Conservation (phyloP, 2,888 invertebrate genomes). For the Marronus borbonicus region DNA sequence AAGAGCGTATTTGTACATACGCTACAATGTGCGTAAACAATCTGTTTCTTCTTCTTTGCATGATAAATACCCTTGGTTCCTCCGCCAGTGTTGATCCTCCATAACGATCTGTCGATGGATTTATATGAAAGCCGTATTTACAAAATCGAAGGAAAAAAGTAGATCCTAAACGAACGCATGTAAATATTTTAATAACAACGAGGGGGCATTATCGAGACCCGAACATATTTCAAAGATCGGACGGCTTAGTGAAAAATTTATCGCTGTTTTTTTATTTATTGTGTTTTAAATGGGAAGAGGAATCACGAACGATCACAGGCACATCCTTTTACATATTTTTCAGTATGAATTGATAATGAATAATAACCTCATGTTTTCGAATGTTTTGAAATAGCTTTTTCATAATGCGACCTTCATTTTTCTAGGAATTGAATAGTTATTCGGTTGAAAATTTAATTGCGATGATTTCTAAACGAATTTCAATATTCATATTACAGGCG, state of each 20-base stretch:
- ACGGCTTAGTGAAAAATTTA: not conserved
- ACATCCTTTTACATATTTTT: no score
- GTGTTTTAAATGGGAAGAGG: not conserved
- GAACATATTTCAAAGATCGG: constrained; percentile 6
- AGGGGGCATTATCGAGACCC: constrained; percentile 3
- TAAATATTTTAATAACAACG: constrained; percentile 24
- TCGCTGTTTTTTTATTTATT: not conserved
- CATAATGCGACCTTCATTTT: not conserved
- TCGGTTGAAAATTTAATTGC: constrained; percentile 5
- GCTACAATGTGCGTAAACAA: not conserved
- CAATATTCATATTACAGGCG: no score
- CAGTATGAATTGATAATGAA: not conserved
- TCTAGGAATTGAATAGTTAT: not conserved
- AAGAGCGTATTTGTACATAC: not conserved
- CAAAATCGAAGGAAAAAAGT: constrained; percentile 10
- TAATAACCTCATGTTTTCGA: not conserved
- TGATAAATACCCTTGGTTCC: not conserved
- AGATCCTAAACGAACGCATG: not conserved
- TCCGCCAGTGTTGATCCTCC: not conserved
- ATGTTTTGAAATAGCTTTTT: not conserved
- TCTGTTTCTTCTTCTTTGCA: not conserved
- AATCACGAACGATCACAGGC: no score
- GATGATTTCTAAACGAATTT: not conserved
- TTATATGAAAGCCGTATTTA: constrained; percentile 32
- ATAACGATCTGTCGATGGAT: constrained; percentile 20